Base-by-base conservation (phyloP, 2,797 vertebrate genomes). In the Pipistrellus pygmaeus region DNA sequence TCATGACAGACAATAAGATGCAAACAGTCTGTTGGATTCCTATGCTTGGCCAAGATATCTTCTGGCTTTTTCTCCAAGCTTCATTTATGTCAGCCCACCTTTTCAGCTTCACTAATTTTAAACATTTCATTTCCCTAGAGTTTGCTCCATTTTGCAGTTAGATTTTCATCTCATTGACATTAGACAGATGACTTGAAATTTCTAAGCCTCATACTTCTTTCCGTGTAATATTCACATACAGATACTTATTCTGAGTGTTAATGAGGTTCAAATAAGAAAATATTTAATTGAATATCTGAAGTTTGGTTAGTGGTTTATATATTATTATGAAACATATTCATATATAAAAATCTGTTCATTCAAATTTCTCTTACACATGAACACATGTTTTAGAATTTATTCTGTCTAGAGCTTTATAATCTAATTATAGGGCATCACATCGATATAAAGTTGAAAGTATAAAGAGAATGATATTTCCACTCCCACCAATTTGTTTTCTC, bases 161-260 rank as follows among this genome's bases (percentile, higher is more conserved):
- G 25, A 32, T 94, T 85, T 88, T 90, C 14, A 48, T 78, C 5
- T 46, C 62, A 92, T 38, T 92, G n/a, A 30, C 10, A 73, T 27
- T 69, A 72, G 18, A 9, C 2, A 88, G 38, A 88, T 64, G 53
- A 81, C 9, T 90, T 46, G 76, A 35, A 25, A 48, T 88, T 73
- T 77, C 15, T 51, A 7, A 48, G 15, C 35, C 32, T 93, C 27
- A 32, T 60, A 20, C 78, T 82, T 72, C 66, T 87, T 88, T 81
- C 35, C 14, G 46, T 77, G 25, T 78, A 82, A 41, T 25, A 68
- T 6, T 85, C 1, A 64, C 14, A 17, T n/a, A 44, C 82, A 25
- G 5, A 71, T 48, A 51, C 8, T 84, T 46, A 85, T 51, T 38
- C 62, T 44, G 13, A 69, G 1, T 51, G 73, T 78, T 83, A 75